These are phyloP conservation scores for Meloidogyne chitwoodi DNA, from an alignment of 1,140 invertebrate species.

Conservation along the genomic window DNA sequence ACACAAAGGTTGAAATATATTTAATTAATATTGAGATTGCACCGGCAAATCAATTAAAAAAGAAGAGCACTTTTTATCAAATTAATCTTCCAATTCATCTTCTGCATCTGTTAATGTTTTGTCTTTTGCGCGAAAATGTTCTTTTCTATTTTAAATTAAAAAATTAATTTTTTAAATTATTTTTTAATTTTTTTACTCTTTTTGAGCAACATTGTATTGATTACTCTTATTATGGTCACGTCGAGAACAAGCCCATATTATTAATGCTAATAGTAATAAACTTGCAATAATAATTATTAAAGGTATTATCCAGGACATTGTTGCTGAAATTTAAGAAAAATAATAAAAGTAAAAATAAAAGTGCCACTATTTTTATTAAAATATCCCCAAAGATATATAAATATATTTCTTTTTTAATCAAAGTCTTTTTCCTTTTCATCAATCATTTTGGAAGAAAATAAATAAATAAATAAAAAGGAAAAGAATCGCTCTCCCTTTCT, in stretches of 20 bases:
- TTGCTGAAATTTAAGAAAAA: not conserved
- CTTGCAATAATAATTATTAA: slow-evolving; percentile 17
- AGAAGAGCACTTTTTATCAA: not conserved
- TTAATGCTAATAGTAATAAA: slow-evolving; percentile 8
- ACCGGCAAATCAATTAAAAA: not conserved
- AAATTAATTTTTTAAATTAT: not conserved
- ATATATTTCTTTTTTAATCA: not conserved
- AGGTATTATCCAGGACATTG: slow-evolving; percentile 20
- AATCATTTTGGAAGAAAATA: not conserved
- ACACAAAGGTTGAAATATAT: not conserved
- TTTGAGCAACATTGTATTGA: slow-evolving; percentile 29
- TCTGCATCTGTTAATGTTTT: slow-evolving; percentile 1
- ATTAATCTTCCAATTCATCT: slow-evolving; percentile 11
- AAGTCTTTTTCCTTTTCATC: not conserved
- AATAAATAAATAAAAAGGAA: not conserved
- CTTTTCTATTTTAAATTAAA: too few relatives aligned
- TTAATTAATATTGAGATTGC: not conserved
- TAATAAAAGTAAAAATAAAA: not conserved
- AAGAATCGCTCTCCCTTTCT: not conserved
- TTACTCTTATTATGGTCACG: slow-evolving; percentile 3
- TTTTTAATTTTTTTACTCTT: slow-evolving; percentile 9
- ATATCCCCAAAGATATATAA: not conserved
- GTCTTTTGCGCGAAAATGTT: not conserved
- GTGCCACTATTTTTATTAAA: not conserved
- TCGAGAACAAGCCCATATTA: slow-evolving; percentile 10